A percentile compares a stretch with the other conserved stretches of the same genome.
These are phyloP conservation scores for Globodera rostochiensis DNA, from an alignment of 1,140 invertebrate genomes.

Conservation along the genomic window DNA sequence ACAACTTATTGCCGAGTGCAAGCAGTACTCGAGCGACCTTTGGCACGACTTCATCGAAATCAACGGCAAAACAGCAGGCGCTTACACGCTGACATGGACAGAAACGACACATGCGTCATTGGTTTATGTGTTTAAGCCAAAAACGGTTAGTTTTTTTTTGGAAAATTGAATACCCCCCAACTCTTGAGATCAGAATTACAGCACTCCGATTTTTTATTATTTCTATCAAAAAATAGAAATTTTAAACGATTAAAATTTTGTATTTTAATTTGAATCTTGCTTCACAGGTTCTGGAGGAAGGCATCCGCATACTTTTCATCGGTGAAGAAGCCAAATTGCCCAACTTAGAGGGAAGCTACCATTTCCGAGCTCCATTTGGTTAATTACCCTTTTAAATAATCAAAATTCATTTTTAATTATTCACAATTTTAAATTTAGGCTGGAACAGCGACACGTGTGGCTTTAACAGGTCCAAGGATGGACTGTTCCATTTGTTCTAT, in stretches of 20 bases:
- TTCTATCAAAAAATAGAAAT: too few relatives aligned
- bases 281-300: neutral
- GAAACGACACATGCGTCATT: neutral
- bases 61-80: neutral
- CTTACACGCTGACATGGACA: neutral
- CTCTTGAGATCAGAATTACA: too few relatives aligned
- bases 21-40: neutral
- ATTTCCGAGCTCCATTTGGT: neutral
- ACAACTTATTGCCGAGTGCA: neutral
- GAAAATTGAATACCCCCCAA: too few relatives aligned
- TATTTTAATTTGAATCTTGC: neutral
- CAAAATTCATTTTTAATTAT: neutral
- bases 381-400: neutral
- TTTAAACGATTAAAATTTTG: neutral
- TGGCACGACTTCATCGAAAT: neutral
- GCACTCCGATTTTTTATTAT: too few relatives aligned
- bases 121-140: neutral
- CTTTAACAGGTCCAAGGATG: neutral
- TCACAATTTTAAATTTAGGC: neutral
- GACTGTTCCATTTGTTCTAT: neutral
- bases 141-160: neutral
- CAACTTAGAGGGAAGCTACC: neutral
- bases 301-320: neutral
- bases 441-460: neutral
- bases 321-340: neutral